Conservation (phyloP, 2,113 vertebrate genomes). For the Callionymus lyra region DNA sequence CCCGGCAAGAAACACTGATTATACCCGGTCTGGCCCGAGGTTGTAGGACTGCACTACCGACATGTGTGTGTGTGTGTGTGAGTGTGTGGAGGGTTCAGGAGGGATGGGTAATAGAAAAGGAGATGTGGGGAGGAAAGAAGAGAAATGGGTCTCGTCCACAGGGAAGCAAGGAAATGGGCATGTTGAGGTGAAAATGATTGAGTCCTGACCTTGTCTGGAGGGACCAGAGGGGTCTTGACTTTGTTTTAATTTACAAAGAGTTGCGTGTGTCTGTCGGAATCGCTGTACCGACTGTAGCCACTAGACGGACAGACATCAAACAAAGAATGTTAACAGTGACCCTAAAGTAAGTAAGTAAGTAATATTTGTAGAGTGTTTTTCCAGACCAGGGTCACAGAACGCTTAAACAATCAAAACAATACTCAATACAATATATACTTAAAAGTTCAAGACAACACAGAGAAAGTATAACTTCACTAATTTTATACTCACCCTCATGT, state of each 20-base stretch:
- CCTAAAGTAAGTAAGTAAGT: no score
- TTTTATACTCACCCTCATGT: no score
- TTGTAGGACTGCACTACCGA: neutral
- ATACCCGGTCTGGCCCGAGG: slow-evolving; percentile 1
- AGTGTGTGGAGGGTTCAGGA: neutral
- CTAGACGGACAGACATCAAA: neutral
- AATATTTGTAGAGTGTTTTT: no score
- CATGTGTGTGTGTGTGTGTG: neutral
- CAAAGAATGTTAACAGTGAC: no score
- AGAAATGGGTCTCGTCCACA: slow-evolving; percentile 11
- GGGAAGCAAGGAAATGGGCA: slow-evolving; percentile 17
- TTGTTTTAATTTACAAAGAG: slow-evolving; percentile 23
- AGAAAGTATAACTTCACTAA: no score
- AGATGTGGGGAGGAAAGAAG: slow-evolving; percentile 9
- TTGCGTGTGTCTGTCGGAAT: slow-evolving; percentile 9
- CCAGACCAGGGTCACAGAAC: no score
- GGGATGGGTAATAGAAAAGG: slow-evolving; percentile 10
- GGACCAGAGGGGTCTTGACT: slow-evolving; percentile 11
- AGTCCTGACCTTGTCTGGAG: slow-evolving; percentile 20
- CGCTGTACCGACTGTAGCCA: slow-evolving; percentile 2
- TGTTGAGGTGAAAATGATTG: slow-evolving; percentile 30
- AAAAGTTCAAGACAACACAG: no score
- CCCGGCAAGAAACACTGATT: neutral
- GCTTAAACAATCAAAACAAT: no score
- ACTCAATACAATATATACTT: no score